These are phyloP conservation scores for Ganaspis brasiliensis DNA, from an alignment of 2,888 invertebrate species.

Conservation along the genomic window DNA sequence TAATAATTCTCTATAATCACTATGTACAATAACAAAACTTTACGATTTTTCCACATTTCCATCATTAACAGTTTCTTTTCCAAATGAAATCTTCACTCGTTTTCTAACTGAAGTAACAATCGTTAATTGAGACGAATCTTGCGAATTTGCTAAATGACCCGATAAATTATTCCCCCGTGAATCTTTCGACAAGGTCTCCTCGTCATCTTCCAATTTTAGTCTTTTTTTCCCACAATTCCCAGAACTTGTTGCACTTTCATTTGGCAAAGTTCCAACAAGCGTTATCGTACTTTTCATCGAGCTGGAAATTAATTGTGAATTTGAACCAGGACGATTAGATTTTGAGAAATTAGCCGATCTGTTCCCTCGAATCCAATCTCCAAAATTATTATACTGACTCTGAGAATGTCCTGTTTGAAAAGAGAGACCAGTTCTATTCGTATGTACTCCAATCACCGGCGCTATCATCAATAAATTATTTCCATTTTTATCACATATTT, in stretches of 20 bases:
- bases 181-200: not conserved
- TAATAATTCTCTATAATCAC: too few relatives aligned
- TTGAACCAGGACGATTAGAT: constrained; percentile 1
- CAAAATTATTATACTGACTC: not conserved
- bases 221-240: constrained; percentile 2
- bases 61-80: constrained; percentile 3
- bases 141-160: not conserved
- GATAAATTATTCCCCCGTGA: not conserved
- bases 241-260: not conserved
- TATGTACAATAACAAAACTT: too few relatives aligned
- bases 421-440: not conserved
- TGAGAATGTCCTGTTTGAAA: constrained; percentile 22
- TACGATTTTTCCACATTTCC: not conserved
- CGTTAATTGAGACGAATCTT: constrained; percentile 5
- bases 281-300: not conserved
- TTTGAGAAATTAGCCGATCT: not conserved
- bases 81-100: constrained; percentile 8
- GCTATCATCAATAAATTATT: constrained; percentile 38
- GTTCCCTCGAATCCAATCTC: constrained; percentile 16
- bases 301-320: constrained; percentile 11
- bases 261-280: not conserved
- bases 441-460: not conserved
- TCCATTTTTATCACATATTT: constrained; percentile 34
- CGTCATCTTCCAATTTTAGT: constrained; percentile 21
- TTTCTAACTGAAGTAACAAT: not conserved